Evolutionary conservation across 1,140 invertebrate species (phyloP), one percentile per base, ranked within the genome.

Genomic region (Panulirus ornatus): DNA sequence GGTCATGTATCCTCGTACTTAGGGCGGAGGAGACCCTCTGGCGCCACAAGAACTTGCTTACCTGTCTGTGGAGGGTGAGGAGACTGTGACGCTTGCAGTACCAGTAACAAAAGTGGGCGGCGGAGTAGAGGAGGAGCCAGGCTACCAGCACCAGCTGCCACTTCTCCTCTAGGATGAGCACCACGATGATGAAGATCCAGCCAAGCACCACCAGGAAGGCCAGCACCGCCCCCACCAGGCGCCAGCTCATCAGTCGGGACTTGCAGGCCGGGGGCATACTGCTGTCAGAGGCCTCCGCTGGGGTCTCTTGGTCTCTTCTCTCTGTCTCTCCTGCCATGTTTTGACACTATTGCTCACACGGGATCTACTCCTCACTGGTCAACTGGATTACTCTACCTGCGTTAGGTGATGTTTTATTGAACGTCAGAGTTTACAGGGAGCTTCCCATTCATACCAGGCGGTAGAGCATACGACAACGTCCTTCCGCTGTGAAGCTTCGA

Each of bases 71-170:
- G 0, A 89, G 66, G 11, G 88, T 83, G 70, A 89, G 54, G 34
- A 89, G 88, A 14, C 66, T 83, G 47, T 89, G 88, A 36, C 88
- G 88, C 88, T 89, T 89, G 88, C 88, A 89, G 47, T 89, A 89
- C 88, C 88, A 89, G 88, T 89, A 89, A 70, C 88, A 89, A 47
- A 89, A 89, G 70, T 89, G 88, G 22, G 88, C 88, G 9, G 88
- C 79, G 0, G 88, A 89, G 88, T 89, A 89, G 44, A 89, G 79
- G 1, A 89, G 79, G 19, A 89, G 38, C 88, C 88, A 89, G 16
- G 88, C 88, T 81, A 89, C 88, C n/a, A 89, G 54, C 30, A 89
- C 88, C 66, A 89, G 70, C 70, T 89, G 88, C 88, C 88, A 89
- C 66, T 89, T 89, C 66, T 89, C 88, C 70, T 89, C 79, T 16